phyloP scores from a whole-genome alignment of 2,888 invertebrate genomes.

The Linyphia triangularis region DNA sequence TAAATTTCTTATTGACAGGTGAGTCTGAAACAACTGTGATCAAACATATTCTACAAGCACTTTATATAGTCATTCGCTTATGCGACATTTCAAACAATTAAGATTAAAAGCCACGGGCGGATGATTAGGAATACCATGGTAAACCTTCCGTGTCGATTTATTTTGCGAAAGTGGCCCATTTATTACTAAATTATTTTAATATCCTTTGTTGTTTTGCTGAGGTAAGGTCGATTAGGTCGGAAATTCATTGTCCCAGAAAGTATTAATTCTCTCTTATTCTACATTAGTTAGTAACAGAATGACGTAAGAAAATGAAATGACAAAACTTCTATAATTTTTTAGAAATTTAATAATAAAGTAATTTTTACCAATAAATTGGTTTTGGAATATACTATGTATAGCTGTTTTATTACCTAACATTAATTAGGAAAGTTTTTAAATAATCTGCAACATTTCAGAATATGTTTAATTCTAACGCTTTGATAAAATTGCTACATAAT shows the following conservation, averaged over 20 bases:
- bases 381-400: too few relatives aligned
- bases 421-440: too few relatives aligned
- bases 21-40: conserved; percentile 12
- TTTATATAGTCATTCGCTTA: neutral
- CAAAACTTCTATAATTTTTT: too few relatives aligned
- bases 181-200: conserved; percentile 24
- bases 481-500: too few relatives aligned
- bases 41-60: neutral
- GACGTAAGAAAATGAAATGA: too few relatives aligned
- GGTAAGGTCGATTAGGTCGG: conserved; percentile 5
- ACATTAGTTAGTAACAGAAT: too few relatives aligned
- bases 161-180: conserved; percentile 9
- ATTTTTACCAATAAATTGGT: too few relatives aligned
- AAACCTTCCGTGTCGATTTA: conserved; percentile 11
- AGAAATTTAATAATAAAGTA: too few relatives aligned
- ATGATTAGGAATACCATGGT: conserved; percentile 15
- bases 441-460: too few relatives aligned
- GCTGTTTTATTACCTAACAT: too few relatives aligned
- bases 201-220: conserved; percentile 21
- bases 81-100: neutral
- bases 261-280: neutral
- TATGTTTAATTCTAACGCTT: too few relatives aligned
- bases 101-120: conserved; percentile 17
- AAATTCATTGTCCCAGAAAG: conserved; percentile 28
- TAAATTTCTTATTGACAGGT: neutral